Conservation (phyloP, 2,888 invertebrate genomes). For the Notodonta dromedarius region DNA sequence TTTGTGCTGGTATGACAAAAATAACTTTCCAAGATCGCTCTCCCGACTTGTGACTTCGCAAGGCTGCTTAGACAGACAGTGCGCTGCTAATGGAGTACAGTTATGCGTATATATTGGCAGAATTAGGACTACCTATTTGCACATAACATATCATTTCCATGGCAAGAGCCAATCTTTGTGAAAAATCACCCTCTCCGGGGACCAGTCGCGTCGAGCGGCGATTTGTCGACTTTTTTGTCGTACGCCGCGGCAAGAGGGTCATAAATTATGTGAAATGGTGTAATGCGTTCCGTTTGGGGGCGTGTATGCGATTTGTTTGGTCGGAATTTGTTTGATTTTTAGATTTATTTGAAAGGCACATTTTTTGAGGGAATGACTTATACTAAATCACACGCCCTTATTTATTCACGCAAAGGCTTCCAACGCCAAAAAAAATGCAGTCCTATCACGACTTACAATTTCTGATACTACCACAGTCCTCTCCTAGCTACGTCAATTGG, state of each 20-base stretch:
- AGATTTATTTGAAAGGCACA: background rate
- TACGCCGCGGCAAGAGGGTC: constrained; percentile 19
- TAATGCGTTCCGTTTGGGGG: constrained; percentile 7
- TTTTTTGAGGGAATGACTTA: background rate
- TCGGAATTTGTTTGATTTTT: constrained; percentile 1
- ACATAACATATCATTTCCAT: constrained; percentile 3
- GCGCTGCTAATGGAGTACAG: too few relatives aligned
- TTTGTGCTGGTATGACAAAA: too few relatives aligned
- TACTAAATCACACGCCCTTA: background rate
- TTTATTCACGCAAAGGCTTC: background rate
- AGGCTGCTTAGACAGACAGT: too few relatives aligned
- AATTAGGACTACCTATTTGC: background rate
- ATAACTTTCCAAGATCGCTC: too few relatives aligned
- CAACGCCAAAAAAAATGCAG: too few relatives aligned
- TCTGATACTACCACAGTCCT: too few relatives aligned
- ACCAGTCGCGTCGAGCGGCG: constrained; percentile 32
- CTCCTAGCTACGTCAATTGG: too few relatives aligned
- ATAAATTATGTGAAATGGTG: constrained; percentile 13
- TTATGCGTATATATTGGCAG: too few relatives aligned
- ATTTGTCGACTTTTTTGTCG: constrained; percentile 46
- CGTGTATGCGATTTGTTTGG: constrained; percentile 5
- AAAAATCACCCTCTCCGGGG: constrained; percentile 28
- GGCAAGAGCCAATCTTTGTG: constrained; percentile 11
- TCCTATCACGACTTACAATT: too few relatives aligned
- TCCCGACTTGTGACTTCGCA: too few relatives aligned